phyloP scores from a whole-genome alignment of 2,113 vertebrate species.

The Oplegnathus fasciatus region DNA sequence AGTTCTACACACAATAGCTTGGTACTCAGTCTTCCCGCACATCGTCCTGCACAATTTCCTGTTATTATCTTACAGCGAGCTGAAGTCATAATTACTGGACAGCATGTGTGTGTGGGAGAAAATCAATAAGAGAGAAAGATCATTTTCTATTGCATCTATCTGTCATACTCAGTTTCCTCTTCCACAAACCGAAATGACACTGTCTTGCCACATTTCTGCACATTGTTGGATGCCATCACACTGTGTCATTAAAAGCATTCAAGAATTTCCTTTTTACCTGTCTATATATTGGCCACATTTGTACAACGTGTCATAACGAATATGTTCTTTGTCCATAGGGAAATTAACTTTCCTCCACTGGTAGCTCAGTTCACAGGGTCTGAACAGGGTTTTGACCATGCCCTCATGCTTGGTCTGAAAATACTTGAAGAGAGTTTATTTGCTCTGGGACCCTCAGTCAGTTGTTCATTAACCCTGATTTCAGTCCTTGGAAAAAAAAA shows the following conservation, averaged over 20 bases:
- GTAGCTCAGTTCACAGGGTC: slow-evolving; percentile 23
- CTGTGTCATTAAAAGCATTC: not conserved
- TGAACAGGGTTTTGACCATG: slow-evolving; percentile 2
- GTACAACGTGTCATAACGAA: not conserved
- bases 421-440: slow-evolving; percentile 53
- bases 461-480: slow-evolving; percentile 70
- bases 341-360: slow-evolving; percentile 36
- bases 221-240: not conserved
- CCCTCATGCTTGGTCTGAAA: slow-evolving; percentile 27
- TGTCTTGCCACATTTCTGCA: not conserved
- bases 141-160: not conserved
- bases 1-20: slow-evolving; percentile 50
- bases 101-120: slow-evolving; percentile 14
- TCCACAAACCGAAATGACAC: not conserved
- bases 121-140: slow-evolving; percentile 25
- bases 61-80: slow-evolving; percentile 65
- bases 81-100: slow-evolving; percentile 39
- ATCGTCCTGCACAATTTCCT: slow-evolving; percentile 66
- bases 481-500: slow-evolving; percentile 10
- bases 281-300: not conserved
- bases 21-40: slow-evolving; percentile 42
- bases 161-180: not conserved
- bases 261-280: not conserved
- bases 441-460: slow-evolving; percentile 50
- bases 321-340: slow-evolving; percentile 4